Evolutionary conservation across 2,113 vertebrate genomes (phyloP).

Genomic region (Silurus asotus): DNA sequence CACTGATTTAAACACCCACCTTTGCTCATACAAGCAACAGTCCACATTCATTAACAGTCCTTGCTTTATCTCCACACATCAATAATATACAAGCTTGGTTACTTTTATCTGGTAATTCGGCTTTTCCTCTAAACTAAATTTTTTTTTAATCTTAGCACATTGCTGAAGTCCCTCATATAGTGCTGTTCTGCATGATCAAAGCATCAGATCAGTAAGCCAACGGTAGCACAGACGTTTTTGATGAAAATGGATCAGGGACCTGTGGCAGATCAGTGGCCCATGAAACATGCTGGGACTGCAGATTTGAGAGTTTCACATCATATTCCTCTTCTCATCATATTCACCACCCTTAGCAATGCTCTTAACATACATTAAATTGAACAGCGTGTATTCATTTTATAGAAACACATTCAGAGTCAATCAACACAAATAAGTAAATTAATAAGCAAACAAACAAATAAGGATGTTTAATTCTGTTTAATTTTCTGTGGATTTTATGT

Average conservation of each 20-base stretch:
- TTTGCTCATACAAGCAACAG: conserved; percentile 3
- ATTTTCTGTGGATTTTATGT: neutral
- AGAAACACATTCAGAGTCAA: neutral
- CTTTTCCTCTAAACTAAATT: neutral
- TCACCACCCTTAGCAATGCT: neutral
- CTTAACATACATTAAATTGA: neutral
- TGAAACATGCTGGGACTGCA: neutral
- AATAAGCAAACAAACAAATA: neutral
- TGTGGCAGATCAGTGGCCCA: neutral
- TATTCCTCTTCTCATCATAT: neutral
- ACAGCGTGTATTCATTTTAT: neutral
- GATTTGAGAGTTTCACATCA: neutral
- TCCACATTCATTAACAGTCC: neutral
- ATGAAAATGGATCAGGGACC: conserved; percentile 30
- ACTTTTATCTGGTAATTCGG: conserved; percentile 4
- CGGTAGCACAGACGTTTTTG: neutral
- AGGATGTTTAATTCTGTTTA: conserved; percentile 3
- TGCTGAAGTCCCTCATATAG: neutral
- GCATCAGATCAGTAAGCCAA: conserved; percentile 30
- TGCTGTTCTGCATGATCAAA: conserved; percentile 41
- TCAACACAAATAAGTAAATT: neutral
- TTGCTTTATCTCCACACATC: neutral
- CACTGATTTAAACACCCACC: conserved; percentile 24
- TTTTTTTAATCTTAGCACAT: neutral
- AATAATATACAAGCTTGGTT: neutral